Percentiles rank a stretch among this genome's conserved stretches.
phyloP scores from a whole-genome alignment of 1,140 invertebrate genomes.

The Diabrotica undecimpunctata region DNA sequence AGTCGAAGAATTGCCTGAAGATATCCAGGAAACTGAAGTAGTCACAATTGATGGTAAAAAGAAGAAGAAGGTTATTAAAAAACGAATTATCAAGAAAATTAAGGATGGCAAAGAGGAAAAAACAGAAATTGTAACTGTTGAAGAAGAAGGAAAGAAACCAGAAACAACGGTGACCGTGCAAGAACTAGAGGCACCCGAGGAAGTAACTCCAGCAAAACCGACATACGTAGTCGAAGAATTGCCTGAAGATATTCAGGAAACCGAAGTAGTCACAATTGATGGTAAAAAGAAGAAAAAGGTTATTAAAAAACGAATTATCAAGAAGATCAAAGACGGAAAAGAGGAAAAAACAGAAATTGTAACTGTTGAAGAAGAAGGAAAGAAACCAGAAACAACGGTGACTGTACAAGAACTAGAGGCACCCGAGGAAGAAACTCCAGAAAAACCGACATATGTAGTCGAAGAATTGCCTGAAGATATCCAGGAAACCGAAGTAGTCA shows the following conservation, averaged over 20 bases:
- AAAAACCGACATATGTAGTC: neutral
- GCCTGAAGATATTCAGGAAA: neutral
- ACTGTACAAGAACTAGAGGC: neutral
- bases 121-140: neutral
- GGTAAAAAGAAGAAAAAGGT: neutral
- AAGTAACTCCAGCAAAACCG: neutral
- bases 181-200: neutral
- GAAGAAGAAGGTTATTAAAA: neutral
- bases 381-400: neutral
- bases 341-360: neutral
- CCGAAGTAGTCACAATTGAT: neutral
- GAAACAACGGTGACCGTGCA: neutral
- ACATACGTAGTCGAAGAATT: neutral
- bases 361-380: neutral
- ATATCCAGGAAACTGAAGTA: neutral
- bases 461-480: neutral
- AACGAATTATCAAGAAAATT: neutral
- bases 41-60: neutral
- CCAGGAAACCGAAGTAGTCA: neutral
- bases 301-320: neutral
- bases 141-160: neutral
- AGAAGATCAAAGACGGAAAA: neutral
- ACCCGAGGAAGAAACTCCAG: neutral
- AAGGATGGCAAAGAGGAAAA: neutral
- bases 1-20: neutral